Conservation (phyloP, 2,797 vertebrate genomes). For the Pteropus rufus region DNA sequence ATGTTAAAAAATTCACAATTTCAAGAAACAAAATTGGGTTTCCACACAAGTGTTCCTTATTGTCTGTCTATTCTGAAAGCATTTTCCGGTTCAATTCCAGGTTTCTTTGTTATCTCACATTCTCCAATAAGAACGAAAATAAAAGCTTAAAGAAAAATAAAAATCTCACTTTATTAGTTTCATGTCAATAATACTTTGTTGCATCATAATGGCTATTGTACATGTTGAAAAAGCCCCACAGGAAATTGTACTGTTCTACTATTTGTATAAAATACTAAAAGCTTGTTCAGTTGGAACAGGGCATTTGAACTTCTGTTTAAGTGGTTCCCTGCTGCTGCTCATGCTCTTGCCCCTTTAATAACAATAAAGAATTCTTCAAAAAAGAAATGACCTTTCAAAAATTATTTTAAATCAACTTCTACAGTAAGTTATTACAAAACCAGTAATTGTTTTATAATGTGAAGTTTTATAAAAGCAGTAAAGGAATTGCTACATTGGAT, state of each 20-base stretch:
- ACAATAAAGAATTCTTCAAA: neutral
- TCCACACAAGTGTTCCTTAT: neutral
- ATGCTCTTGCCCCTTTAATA: neutral
- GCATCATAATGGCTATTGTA: neutral
- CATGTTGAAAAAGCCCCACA: neutral
- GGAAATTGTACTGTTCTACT: neutral
- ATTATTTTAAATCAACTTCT: constrained; percentile 50
- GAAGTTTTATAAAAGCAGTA: constrained; percentile 43
- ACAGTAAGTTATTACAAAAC: constrained; percentile 23
- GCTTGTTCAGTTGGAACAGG: neutral
- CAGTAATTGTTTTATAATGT: constrained; percentile 26
- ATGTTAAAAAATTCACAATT: constrained; percentile 30
- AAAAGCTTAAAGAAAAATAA: neutral
- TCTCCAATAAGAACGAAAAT: neutral
- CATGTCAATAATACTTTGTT: neutral
- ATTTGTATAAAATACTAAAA: constrained; percentile 24
- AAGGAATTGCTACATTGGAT: constrained; percentile 63
- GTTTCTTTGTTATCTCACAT: neutral
- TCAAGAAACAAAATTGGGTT: neutral
- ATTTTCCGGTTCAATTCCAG: neutral
- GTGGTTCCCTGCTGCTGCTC: neutral
- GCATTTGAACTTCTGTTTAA: neutral
- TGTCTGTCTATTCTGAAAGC: constrained; percentile 26
- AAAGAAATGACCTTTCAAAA: constrained; percentile 10
- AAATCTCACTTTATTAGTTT: neutral